Base-by-base conservation (phyloP, 2,888 invertebrate species). In the Amphimallon solstitiale region DNA sequence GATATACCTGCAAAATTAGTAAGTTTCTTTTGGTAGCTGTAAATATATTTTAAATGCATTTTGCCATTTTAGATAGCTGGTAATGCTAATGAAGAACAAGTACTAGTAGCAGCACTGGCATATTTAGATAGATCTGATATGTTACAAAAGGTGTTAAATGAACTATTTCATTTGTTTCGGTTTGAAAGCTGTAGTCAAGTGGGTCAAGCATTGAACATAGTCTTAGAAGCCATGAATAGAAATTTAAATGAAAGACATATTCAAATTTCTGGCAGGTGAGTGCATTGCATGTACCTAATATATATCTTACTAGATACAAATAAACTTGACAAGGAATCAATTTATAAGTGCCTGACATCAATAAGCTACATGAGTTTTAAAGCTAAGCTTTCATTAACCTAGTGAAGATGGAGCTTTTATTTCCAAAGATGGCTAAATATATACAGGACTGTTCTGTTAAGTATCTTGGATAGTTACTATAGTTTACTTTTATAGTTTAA, bases 1-100 rank as follows among this genome's bases (percentile, higher is more conserved):
- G 93, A 95, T 81, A 93, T 98, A 75, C 97, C 97, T 34, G 97
- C 98, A 2, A 87, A 89, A 84, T 85, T 90, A 85, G 95, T 94
- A 83, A 85, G 85, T 37, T 35, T 35, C 38, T 12, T 62, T 60
- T 45, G 1, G n/a, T 19, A n/a, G 54, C n/a, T 40, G 48, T 19
- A 15, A 12, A 51, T 52, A 40, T 38, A 37, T 19, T 12, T 17
- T 38, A 54, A n/a, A 51, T 56, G 62, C 6, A 35, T 37, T 9
- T 14, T 37, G 19, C 63, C 40, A 68, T 76, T 82, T 19, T 77
- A 94, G 93, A 90, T 97, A 76, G 91, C 95, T 52, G 97, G 97
- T 9, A 95, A 97, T 83, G 93, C 92, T 0, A 94, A 91, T 78
- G 95, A 97, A 80, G 89, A 91, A 70, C 97, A 98, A 83, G 92